Evolutionary conservation across 2,797 vertebrate species (phyloP).

Genomic region (Pseudomugil tenellus): DNA sequence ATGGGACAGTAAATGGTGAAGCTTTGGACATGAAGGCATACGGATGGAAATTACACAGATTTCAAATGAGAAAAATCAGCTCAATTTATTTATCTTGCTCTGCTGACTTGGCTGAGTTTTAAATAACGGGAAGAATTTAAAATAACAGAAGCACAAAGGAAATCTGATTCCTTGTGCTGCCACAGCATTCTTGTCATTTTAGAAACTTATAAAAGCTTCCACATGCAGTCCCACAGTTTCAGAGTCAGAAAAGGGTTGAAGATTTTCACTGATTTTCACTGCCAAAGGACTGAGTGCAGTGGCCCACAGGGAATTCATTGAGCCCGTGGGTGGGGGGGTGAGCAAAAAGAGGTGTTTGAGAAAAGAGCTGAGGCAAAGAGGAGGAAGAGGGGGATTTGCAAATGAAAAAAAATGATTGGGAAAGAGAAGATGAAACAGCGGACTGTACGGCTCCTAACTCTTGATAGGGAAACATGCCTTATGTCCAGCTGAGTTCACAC

Average conservation of each 20-base stretch:
- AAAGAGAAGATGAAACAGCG: slow-evolving; percentile 26
- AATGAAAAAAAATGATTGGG: slow-evolving; percentile 41
- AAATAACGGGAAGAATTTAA: background rate
- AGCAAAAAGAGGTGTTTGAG: too few relatives aligned
- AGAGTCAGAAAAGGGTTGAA: background rate
- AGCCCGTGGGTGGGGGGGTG: too few relatives aligned
- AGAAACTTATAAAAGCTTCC: background rate
- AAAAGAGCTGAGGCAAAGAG: background rate
- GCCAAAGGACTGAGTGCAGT: too few relatives aligned
- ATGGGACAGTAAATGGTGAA: too few relatives aligned
- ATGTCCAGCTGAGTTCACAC: slow-evolving; percentile 42
- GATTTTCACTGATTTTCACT: too few relatives aligned
- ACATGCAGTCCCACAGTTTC: background rate
- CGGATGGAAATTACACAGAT: background rate
- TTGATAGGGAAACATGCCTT: slow-evolving; percentile 14
- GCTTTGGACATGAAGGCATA: background rate
- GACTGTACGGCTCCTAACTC: background rate
- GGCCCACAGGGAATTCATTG: too few relatives aligned
- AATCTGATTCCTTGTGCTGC: background rate
- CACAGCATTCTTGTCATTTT: background rate
- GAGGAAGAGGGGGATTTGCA: background rate
- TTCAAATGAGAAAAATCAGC: background rate
- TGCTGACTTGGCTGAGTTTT: background rate
- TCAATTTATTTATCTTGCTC: background rate
- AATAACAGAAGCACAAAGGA: background rate